Conservation (phyloP, 2,888 invertebrate genomes). For the Ennomos quercinarius region DNA sequence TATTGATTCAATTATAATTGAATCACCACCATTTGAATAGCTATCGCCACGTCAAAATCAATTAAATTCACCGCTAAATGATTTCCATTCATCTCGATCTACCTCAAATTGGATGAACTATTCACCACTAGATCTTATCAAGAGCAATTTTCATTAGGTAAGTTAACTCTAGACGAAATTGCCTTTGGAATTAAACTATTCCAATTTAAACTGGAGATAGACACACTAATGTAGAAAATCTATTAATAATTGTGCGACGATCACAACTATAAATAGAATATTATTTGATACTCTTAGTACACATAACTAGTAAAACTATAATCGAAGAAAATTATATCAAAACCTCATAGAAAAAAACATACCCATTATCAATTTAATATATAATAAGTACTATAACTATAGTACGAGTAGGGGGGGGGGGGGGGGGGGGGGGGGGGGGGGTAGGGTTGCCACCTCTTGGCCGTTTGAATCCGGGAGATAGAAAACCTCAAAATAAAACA, state of each 20-base stretch:
- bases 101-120: slow-evolving; percentile 52
- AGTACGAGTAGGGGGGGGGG: too few species aligned
- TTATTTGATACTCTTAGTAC: too few species aligned
- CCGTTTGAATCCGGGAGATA: too few species aligned
- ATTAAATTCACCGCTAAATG: slow-evolving; percentile 37
- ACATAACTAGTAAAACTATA: too few species aligned
- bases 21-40: background rate
- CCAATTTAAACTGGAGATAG: slow-evolving; percentile 52
- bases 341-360: too few species aligned
- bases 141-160: slow-evolving; percentile 60
- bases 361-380: too few species aligned
- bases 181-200: slow-evolving; percentile 60
- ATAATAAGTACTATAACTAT: too few species aligned
- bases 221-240: slow-evolving; percentile 12
- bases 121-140: slow-evolving; percentile 52
- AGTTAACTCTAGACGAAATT: slow-evolving; percentile 55
- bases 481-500: too few species aligned
- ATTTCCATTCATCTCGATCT: slow-evolving; percentile 35
- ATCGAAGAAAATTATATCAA: too few species aligned
- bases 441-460: too few species aligned
- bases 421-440: too few species aligned
- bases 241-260: background rate
- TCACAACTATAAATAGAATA: background rate
- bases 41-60: slow-evolving; percentile 9
- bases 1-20: too few species aligned